These are phyloP conservation scores for Forbesichthys agassizii DNA, from an alignment of 2,113 vertebrate genomes.

Conservation along the genomic window DNA sequence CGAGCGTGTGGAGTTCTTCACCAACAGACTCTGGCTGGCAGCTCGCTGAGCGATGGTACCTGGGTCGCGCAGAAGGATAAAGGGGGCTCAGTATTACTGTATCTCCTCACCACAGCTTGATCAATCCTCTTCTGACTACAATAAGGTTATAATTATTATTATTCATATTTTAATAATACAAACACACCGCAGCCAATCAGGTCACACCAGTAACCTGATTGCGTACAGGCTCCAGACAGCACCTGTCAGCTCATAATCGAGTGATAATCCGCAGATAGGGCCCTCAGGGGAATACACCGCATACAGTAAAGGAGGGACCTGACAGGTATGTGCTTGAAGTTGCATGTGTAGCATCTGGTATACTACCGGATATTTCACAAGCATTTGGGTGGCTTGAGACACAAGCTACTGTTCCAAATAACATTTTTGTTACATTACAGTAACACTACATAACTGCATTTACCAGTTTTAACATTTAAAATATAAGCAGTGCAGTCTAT, in stretches of 20 bases:
- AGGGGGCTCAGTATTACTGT: neutral
- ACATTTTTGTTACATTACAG: too few relatives aligned
- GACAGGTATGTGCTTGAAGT: slow-evolving; percentile 7
- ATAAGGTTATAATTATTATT: neutral
- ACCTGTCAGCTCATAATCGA: neutral
- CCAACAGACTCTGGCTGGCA: slow-evolving; percentile 62
- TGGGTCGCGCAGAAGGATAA: slow-evolving; percentile 38
- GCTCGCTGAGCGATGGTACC: slow-evolving; percentile 70
- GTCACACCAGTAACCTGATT: neutral
- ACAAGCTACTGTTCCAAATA: too few relatives aligned
- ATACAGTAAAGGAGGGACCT: slow-evolving; percentile 7
- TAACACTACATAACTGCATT: too few relatives aligned
- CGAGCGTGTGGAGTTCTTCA: slow-evolving; percentile 39
- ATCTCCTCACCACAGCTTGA: neutral
- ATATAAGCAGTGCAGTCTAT: too few relatives aligned
- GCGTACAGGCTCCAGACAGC: neutral
- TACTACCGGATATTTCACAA: too few relatives aligned
- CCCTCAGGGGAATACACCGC: slow-evolving; percentile 12
- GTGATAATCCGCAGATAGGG: slow-evolving; percentile 3
- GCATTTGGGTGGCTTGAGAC: too few relatives aligned
- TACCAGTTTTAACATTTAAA: too few relatives aligned
- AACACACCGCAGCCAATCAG: neutral
- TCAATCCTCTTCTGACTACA: too few relatives aligned
- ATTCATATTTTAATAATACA: neutral
- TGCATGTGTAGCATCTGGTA: slow-evolving; percentile 18